Evolutionary conservation across 2,797 vertebrate genomes (phyloP), one percentile per base, ranked within the genome.

Genomic region (Aulostomus chinensis): DNA sequence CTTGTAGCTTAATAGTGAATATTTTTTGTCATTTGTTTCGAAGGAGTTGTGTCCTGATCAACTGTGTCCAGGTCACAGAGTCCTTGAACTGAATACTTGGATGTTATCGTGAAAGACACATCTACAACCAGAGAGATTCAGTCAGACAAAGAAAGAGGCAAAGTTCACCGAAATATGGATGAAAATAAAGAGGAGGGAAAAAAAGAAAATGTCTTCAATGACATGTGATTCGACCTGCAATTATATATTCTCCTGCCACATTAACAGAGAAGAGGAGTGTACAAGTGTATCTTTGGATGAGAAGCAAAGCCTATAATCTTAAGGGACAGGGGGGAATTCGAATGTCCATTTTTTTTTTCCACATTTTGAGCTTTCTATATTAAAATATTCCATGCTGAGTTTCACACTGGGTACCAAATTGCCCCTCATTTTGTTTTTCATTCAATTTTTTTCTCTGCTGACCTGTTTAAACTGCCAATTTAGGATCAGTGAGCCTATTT

Each of bases 201-300:
- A 24, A 34, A 47, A 32, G 21, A 12, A 35, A 35, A 32, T 46
- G 18, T 33, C 18, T 21, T 46, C 10, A 16, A 21, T 33, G 3
- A 1, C 13, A 24, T 9, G 14, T 34, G 31, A n/a, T n/a, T n/a
- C n/a, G n/a, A 16, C 43, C 34, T 25, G 43, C 31, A 47, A 34
- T 47, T 47, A 47, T 34, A 25, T 47, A n/a, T 33, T 34, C 20
- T 14, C 43, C 29, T 34, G 30, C n/a, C n/a, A n/a, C n/a, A n/a
- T n/a, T n/a, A n/a, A n/a, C n/a, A n/a, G n/a, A 10, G 11, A 14
- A 25, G 9, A 46, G 18, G 17, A 12, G n/a, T 5, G 30, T 20
- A 29, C 4, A 30, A 20, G 28, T 5, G 12, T 18, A 9, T 31
- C 5, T 5, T 17, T 7, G 17, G 26, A n/a, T n/a, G n/a, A n/a